Evolutionary conservation across 1,140 invertebrate species (phyloP), one percentile per base, ranked within the genome.

Genomic region (Ostrea denselamellosa): DNA sequence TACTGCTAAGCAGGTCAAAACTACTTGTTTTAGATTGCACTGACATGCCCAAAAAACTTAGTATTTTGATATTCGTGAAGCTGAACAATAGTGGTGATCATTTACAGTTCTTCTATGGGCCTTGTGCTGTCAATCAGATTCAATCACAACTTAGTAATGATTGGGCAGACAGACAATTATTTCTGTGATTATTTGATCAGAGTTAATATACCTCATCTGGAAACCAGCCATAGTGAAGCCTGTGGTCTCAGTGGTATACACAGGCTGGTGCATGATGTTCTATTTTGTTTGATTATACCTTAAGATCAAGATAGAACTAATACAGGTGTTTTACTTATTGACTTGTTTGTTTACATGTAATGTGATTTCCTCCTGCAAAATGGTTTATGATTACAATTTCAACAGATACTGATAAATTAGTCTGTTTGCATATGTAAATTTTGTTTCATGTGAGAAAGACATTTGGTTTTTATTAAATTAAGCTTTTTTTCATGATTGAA

Each of bases 121-220:
- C 68, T 71, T 77, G 25, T 77, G 68, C 68, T 28, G 28, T 77
- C 28, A 77, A 77, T 77, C 22, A 77, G 22, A 77, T 25, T 28
- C 25, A 77, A 77, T 77, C 25, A 77, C 68, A 28, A 77, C 68
- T 77, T 12, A 77, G 25, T 77, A 77, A 77, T 77, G 68, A 77
- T 77, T 25, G 68, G 68, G 25, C 68, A 77, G 68, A 77, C 68
- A 77, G 68, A 77, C 68, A 77, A 77, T 77, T 77, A 77, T 25
- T 34, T 77, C 9, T 77, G 68, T 77, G 68, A 77, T 77, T 77
- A 14, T 77, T 77, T 25, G 25, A 77, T 77, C 68, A 77, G 68
- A 34, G 25, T 44, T 77, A 77, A 77, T 77, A 9, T 22, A 77
- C 68, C 14, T 25, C 28, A 12, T 12, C 68, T 77, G 68, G 68